These are phyloP conservation scores for Drosophila takahashii DNA, from an alignment of 1,140 invertebrate genomes.

Conservation along the genomic window DNA sequence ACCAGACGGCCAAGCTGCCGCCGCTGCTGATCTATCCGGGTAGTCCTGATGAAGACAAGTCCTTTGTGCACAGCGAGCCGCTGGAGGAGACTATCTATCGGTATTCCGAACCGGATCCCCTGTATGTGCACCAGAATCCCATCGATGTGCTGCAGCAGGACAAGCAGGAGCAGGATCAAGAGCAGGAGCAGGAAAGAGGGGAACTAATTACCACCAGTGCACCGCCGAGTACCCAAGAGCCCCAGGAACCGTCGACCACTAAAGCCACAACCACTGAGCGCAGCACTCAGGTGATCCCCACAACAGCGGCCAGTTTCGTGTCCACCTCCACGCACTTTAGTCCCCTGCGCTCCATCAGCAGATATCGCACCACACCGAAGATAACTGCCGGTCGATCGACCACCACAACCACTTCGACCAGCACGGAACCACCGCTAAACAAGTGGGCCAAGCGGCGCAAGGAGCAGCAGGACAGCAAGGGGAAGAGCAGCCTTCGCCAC, in stretches of 20 bases:
- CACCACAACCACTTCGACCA: constrained; percentile 54
- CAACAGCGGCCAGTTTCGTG: constrained; percentile 51
- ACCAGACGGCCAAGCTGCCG: constrained; percentile 49
- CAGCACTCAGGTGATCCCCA: neutral
- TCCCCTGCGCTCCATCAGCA: constrained; percentile 63
- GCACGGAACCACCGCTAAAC: constrained; percentile 51
- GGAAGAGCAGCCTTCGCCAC: constrained; percentile 59
- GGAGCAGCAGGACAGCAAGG: constrained; percentile 73
- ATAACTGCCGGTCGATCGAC: constrained; percentile 64
- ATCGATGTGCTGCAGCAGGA: constrained; percentile 46
- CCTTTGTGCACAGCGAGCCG: constrained; percentile 77
- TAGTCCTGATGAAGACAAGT: constrained; percentile 49
- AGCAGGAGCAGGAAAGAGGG: constrained; percentile 3
- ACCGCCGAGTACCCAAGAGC: neutral
- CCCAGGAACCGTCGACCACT: neutral
- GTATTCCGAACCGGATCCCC: constrained; percentile 84
- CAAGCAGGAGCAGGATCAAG: constrained; percentile 20
- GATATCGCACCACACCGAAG: constrained; percentile 68
- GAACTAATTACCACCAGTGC: constrained; percentile 24
- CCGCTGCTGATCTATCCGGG: constrained; percentile 71
- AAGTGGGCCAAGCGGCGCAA: constrained; percentile 79
- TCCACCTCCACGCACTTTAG: constrained; percentile 65
- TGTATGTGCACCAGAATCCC: constrained; percentile 73
- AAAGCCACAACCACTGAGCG: constrained; percentile 9
- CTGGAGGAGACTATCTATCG: constrained; percentile 67